Evolutionary conservation across 2,888 invertebrate species (phyloP).

Genomic region (Sphaeridia pumilis): DNA sequence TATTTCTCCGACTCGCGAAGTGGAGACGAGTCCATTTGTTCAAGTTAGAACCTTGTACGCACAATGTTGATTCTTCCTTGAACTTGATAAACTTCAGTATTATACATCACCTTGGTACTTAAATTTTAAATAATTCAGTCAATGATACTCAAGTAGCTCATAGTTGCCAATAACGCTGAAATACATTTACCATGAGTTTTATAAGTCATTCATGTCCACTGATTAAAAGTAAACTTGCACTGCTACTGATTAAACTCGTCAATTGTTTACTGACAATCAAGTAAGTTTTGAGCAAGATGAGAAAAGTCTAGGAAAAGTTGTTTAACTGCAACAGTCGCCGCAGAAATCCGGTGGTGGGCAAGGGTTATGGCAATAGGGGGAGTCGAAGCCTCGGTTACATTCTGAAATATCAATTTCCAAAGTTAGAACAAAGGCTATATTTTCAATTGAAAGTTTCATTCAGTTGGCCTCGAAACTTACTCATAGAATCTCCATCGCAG

Average conservation of each 20-base stretch:
- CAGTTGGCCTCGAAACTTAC: neutral
- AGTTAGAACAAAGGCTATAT: neutral
- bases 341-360: conserved; percentile 10
- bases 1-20: neutral
- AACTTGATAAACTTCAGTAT: too few relatives aligned
- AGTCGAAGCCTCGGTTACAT: neutral
- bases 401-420: neutral
- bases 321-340: neutral
- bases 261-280: too few relatives aligned
- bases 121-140: too few relatives aligned
- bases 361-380: conserved; percentile 11
- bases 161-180: too few relatives aligned
- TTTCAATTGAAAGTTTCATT: neutral
- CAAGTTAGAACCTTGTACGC: neutral
- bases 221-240: too few relatives aligned
- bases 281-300: neutral
- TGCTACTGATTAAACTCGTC: too few relatives aligned
- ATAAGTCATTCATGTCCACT: too few relatives aligned
- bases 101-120: too few relatives aligned
- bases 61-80: too few relatives aligned
- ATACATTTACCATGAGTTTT: too few relatives aligned
- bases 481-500: conserved; percentile 14
- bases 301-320: neutral
- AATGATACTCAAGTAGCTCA: too few relatives aligned
- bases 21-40: neutral